A percentile compares a stretch with the other conserved stretches of the same genome.
Evolutionary conservation across 2,888 invertebrate genomes (phyloP).

Genomic region (Drosophila sordidapex): DNA sequence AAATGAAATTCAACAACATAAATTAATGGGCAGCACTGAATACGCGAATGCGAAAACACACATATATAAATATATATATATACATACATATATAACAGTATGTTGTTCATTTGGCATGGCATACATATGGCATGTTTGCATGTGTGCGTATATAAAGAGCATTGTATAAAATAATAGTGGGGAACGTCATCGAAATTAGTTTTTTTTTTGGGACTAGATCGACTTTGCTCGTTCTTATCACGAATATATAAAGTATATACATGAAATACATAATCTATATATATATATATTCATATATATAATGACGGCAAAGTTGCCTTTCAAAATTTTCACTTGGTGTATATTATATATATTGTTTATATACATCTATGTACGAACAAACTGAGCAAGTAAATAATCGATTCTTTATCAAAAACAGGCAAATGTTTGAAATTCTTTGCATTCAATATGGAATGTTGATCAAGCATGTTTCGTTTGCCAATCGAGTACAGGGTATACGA

Average conservation of each 20-base stretch:
- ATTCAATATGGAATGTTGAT: neutral
- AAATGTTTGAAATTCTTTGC: neutral
- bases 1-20: slow-evolving; percentile 32
- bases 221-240: neutral
- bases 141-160: neutral
- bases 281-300: neutral
- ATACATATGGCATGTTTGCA: neutral
- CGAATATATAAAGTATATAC: neutral
- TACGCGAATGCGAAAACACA: slow-evolving; percentile 1
- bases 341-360: neutral
- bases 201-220: neutral
- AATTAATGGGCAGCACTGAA: slow-evolving; percentile 13
- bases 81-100: neutral
- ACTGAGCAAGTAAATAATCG: neutral
- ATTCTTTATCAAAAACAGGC: neutral
- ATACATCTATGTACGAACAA: neutral
- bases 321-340: neutral
- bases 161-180: neutral
- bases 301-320: neutral
- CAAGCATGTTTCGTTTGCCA: neutral
- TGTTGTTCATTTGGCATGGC: neutral
- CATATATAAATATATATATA: neutral
- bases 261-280: no score
- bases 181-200: neutral
- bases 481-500: slow-evolving; percentile 3